Evolutionary conservation across 1,140 invertebrate species (phyloP).

Genomic region (Pygmarrhopalites habei): DNA sequence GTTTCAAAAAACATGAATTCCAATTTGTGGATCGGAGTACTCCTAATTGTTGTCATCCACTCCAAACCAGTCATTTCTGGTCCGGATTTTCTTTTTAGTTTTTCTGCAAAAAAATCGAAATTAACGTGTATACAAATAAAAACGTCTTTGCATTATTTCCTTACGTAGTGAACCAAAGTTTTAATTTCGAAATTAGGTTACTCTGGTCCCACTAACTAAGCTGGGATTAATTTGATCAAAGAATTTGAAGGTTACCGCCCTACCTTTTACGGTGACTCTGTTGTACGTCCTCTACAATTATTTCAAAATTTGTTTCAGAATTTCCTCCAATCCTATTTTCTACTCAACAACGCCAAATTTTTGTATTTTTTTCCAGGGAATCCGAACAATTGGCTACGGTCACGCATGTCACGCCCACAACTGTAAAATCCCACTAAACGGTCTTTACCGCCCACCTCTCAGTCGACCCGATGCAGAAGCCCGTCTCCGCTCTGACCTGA

Average conservation of each 20-base stretch:
- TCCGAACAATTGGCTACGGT: conserved; percentile 35
- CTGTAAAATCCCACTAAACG: conserved; percentile 34
- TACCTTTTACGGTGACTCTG: conserved; percentile 33
- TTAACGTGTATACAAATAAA: no score
- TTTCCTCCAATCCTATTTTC: no score
- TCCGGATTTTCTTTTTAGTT: no score
- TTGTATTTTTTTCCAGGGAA: conserved; percentile 23
- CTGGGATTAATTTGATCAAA: conserved; percentile 29
- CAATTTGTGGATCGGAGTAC: no score
- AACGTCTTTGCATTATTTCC: no score
- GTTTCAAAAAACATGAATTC: no score
- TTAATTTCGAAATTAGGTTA: background rate
- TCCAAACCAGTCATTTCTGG: no score
- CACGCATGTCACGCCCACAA: conserved; percentile 33
- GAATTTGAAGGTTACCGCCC: conserved; percentile 36
- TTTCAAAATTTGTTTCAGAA: no score
- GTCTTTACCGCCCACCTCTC: conserved; percentile 25
- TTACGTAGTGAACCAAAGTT: no score
- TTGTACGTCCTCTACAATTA: conserved; percentile 7
- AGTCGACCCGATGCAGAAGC: conserved; percentile 20
- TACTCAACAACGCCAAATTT: no score
- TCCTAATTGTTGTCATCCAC: no score
- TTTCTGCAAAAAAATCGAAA: no score
- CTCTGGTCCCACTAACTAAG: background rate
- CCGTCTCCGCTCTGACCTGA: conserved; percentile 22